These are phyloP conservation scores for Xenops minutus DNA, from an alignment of 2,797 vertebrate genomes.

Conservation along the genomic window DNA sequence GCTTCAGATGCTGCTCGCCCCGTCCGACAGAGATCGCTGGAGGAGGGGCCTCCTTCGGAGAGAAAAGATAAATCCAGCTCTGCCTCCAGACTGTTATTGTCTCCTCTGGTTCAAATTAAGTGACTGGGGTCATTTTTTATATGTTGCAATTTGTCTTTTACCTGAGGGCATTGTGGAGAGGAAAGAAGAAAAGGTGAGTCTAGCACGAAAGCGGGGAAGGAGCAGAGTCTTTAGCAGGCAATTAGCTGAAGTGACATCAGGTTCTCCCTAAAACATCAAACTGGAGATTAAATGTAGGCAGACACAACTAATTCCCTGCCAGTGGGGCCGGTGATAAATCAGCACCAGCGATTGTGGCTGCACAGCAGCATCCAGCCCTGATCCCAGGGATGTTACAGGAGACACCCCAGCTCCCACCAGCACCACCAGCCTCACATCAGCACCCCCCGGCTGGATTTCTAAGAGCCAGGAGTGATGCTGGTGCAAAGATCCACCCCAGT, in stretches of 20 bases:
- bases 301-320: neutral
- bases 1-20: slow-evolving; percentile 65
- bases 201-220: neutral
- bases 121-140: slow-evolving; percentile 8
- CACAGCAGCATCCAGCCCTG: neutral
- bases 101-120: slow-evolving; percentile 69
- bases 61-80: slow-evolving; percentile 38
- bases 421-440: neutral
- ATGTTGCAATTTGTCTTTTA: slow-evolving; percentile 39
- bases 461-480: neutral
- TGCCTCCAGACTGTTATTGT: neutral
- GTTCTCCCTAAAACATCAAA: neutral
- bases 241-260: neutral
- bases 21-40: neutral
- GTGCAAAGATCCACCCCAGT: neutral
- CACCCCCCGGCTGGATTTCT: neutral
- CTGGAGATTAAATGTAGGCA: neutral
- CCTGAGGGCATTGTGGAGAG: slow-evolving; percentile 14
- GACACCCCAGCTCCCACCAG: neutral
- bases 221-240: neutral
- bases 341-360: neutral
- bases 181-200: neutral
- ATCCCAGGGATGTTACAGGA: neutral
- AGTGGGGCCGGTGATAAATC: neutral
- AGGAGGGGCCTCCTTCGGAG: slow-evolving; percentile 22